Conservation (phyloP, 1,140 invertebrate genomes). For the Thalassaphorura encarpata region DNA sequence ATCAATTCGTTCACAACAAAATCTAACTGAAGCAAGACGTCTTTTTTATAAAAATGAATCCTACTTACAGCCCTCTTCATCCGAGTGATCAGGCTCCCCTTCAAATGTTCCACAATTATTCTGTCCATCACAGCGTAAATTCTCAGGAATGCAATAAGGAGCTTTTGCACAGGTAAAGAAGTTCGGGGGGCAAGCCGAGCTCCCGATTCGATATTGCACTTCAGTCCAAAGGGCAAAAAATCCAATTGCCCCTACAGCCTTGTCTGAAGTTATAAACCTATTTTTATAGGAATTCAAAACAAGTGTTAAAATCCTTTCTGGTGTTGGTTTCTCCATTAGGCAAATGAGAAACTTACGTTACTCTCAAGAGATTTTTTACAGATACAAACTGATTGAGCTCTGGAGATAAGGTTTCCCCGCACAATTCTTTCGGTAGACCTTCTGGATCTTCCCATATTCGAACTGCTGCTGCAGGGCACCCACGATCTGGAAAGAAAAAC, state of each 20-base stretch:
- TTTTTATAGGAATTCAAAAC: slow-evolving; percentile 12
- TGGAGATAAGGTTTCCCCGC: slow-evolving; percentile 63
- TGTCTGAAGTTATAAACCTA: slow-evolving; percentile 73
- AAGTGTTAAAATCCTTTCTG: slow-evolving; percentile 13
- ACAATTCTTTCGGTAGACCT: slow-evolving; percentile 70
- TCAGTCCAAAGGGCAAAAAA: slow-evolving; percentile 86
- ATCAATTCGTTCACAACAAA: no score
- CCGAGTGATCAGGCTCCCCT: slow-evolving; percentile 53
- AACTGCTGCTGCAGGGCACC: slow-evolving; percentile 79
- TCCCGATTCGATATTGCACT: slow-evolving; percentile 33
- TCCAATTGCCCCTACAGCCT: slow-evolving; percentile 67
- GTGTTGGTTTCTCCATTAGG: background rate
- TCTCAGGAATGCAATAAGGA: slow-evolving; percentile 67
- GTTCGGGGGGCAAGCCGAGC: slow-evolving; percentile 11
- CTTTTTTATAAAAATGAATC: background rate
- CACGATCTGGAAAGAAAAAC: slow-evolving; percentile 52
- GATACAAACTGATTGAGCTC: slow-evolving; percentile 74
- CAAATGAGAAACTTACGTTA: slow-evolving; percentile 54
- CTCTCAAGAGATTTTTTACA: slow-evolving; percentile 64
- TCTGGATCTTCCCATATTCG: slow-evolving; percentile 70
- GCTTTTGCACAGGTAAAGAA: slow-evolving; percentile 55
- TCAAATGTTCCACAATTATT: slow-evolving; percentile 60
- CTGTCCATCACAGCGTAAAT: slow-evolving; percentile 62
- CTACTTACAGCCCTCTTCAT: slow-evolving; percentile 68
- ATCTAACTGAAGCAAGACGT: no score